Evolutionary conservation across 2,113 vertebrate genomes (phyloP).

Genomic region (Cryptotis parvus): DNA sequence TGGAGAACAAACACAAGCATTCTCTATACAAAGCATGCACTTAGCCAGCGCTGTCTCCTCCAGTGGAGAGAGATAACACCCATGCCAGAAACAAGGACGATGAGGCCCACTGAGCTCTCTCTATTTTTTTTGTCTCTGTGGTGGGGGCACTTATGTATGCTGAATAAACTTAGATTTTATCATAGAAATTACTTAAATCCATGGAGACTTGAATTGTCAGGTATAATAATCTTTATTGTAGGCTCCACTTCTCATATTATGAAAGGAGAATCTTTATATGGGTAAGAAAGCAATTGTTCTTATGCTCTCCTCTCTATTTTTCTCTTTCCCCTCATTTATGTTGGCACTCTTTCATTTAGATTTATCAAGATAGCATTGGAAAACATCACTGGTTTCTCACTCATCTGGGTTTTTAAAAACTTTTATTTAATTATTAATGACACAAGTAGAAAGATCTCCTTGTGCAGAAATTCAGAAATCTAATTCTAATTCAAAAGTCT

Average conservation of each 20-base stretch:
- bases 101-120: neutral
- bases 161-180: neutral
- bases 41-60: no score
- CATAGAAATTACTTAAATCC: neutral
- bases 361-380: neutral
- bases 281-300: conserved; percentile 1
- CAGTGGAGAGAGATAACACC: no score
- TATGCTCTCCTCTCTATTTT: neutral
- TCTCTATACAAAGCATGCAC: no score
- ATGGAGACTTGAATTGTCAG: neutral
- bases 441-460: neutral
- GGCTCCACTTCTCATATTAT: neutral
- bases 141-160: neutral
- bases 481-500: no score
- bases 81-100: rapidly evolving
- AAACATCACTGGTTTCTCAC: neutral
- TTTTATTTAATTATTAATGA: conserved; percentile 4
- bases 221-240: neutral
- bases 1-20: no score
- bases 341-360: neutral
- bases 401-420: neutral
- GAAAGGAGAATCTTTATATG: neutral
- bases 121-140: neutral
- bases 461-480: no score
- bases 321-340: neutral